A percentile compares a stretch with the other conserved stretches of the same genome.
These are phyloP conservation scores for Upupa epops DNA, from an alignment of 2,113 vertebrate genomes.

Conservation along the genomic window DNA sequence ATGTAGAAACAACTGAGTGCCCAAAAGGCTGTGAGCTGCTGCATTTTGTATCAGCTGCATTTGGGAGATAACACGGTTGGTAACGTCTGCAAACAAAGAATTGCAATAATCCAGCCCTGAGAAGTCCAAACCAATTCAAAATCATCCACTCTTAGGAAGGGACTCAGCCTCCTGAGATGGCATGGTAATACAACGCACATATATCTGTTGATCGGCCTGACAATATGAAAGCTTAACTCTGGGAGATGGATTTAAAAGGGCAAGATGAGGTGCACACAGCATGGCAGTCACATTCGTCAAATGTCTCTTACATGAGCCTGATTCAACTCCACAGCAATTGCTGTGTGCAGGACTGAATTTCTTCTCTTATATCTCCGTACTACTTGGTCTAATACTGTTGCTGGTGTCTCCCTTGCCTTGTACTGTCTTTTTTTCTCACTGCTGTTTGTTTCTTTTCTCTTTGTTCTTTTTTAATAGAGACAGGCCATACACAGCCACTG, in stretches of 20 bases:
- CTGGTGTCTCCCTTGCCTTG: not conserved
- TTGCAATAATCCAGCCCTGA: conserved; percentile 31
- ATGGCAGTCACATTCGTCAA: not conserved
- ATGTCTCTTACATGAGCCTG: not conserved
- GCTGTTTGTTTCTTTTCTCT: not conserved
- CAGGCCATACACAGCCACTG: not conserved
- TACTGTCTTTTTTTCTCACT: not conserved
- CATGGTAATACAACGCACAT: not conserved
- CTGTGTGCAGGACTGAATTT: not conserved
- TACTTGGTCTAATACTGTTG: not conserved
- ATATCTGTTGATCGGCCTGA: conserved; percentile 25
- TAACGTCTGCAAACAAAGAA: conserved; percentile 57
- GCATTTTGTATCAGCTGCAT: conserved; percentile 27
- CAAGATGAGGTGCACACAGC: not conserved
- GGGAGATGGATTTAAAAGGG: not conserved
- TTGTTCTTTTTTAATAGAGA: not conserved
- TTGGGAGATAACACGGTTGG: not conserved
- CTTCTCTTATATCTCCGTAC: not conserved
- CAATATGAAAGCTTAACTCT: not conserved
- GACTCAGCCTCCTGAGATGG: not conserved
- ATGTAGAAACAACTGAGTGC: not conserved
- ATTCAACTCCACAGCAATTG: not conserved
- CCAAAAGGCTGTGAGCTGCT: conserved; percentile 2
- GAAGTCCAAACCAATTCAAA: conserved; percentile 20
- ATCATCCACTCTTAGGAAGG: not conserved